Evolutionary conservation across 2,888 invertebrate species (phyloP), one percentile per base, ranked within the genome.

Genomic region (Seira musarum): DNA sequence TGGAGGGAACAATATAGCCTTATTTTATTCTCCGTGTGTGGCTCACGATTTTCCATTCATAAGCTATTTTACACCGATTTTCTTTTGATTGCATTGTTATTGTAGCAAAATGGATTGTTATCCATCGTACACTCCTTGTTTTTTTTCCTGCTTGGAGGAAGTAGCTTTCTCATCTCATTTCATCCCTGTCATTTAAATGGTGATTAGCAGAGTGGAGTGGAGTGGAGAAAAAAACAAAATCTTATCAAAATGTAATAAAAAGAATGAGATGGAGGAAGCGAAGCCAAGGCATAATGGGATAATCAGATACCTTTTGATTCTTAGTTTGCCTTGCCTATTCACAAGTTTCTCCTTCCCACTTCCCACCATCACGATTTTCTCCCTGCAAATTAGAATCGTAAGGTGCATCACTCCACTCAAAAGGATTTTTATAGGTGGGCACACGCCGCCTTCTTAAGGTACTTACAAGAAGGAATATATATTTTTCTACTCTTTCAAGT

Each of bases 141-240:
- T 40, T 63, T 46, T 46, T 68, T 64, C 17, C 49, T 64, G 64
- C 35, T 71, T 70, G 65, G 60, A 66, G 64, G 67, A 72, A 57
- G 17, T 35, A 67, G 49, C 53, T 63, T 77, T 68, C 73, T 73
- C 68, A 49, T 57, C 35, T 49, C 71, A 81, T 81, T 81, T 75
- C 67, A 71, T 67, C 72, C 77, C 64, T 81, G 81, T 77, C 77
- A 77, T 76, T 72, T 81, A 69, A n/a, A 35, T 69, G 64, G 63
- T 81, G 68, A 77, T 81, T 72, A 81, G 69, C 76, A 70, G 49
- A 46, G 73, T 65, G 66, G 21, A 68, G n/a, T n/a, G 61, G 68
- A n/a, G n/a, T n/a, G n/a, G n/a, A n/a, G n/a, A n/a, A n/a, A n/a
- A n/a, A n/a, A n/a, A n/a, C n/a, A n/a, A 63, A 68, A 68, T 49